phyloP scores from a whole-genome alignment of 2,113 vertebrate genomes.

The Perca fluviatilis region DNA sequence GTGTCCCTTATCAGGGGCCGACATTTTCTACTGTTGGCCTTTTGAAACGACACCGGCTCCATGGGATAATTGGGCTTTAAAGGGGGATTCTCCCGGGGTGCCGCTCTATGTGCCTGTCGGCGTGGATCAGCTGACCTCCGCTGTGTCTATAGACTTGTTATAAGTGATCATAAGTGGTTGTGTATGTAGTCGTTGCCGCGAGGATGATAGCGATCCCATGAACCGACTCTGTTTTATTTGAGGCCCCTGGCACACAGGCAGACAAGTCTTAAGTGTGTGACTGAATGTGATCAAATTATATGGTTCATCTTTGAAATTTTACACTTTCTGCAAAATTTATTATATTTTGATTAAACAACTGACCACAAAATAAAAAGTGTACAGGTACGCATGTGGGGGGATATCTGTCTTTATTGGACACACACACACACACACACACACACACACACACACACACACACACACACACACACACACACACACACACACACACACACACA shows the following conservation, averaged over 20 bases:
- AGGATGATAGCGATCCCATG: constrained; percentile 63
- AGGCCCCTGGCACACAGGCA: constrained; percentile 54
- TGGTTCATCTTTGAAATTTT: constrained; percentile 59
- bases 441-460: constrained; percentile 8
- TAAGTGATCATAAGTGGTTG: constrained; percentile 72
- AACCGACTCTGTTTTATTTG: constrained; percentile 45
- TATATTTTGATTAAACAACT: neutral
- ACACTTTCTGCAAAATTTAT: constrained; percentile 6
- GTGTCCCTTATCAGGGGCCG: constrained; percentile 81
- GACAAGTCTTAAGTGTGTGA: constrained; percentile 43
- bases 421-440: constrained; percentile 21
- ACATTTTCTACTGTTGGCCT: constrained; percentile 81
- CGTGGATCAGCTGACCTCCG: constrained; percentile 74
- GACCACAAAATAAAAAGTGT: neutral
- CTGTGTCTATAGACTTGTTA: constrained; percentile 64
- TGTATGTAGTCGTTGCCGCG: constrained; percentile 65
- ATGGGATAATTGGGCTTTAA: constrained; percentile 79
- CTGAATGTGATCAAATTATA: constrained; percentile 64
- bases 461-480: constrained; percentile 4
- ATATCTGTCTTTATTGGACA: neutral
- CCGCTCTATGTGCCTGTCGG: constrained; percentile 65
- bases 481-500: constrained; percentile 15
- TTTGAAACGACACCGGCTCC: constrained; percentile 78
- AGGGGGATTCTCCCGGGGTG: constrained; percentile 76
- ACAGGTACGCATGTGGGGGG: neutral